Percentiles rank a stretch among this genome's conserved stretches.
Evolutionary conservation across 2,113 vertebrate genomes (phyloP).

Genomic region (Monopterus albus): DNA sequence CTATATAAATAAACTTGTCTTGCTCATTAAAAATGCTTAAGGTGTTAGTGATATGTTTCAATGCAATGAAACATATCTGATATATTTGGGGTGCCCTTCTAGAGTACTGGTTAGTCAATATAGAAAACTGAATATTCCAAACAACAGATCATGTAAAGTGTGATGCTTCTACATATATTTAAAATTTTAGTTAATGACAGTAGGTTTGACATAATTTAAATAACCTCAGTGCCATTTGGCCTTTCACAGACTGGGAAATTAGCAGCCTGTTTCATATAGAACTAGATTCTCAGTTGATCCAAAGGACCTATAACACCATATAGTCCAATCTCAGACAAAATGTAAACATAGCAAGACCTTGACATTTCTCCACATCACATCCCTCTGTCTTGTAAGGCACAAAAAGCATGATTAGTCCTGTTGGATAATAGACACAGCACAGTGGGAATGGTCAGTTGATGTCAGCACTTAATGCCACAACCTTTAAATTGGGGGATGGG

Average conservation of each 20-base stretch:
- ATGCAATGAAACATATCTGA: background rate
- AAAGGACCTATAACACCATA: conserved; percentile 44
- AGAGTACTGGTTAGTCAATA: background rate
- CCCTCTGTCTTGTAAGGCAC: conserved; percentile 48
- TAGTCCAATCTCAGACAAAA: conserved; percentile 49
- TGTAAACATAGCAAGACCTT: conserved; percentile 68
- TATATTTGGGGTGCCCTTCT: background rate
- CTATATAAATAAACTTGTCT: too few relatives aligned
- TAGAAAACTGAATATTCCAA: background rate
- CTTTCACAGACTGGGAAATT: conserved; percentile 12
- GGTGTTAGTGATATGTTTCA: background rate
- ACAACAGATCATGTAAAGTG: background rate
- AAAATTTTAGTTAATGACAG: background rate
- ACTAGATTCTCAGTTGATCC: conserved; percentile 47
- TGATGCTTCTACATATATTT: background rate
- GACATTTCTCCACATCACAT: conserved; percentile 73
- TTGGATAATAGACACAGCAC: conserved; percentile 70
- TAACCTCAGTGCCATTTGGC: background rate
- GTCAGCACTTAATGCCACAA: conserved; percentile 74
- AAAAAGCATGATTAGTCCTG: conserved; percentile 69
- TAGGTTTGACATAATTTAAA: background rate
- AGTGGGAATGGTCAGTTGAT: conserved; percentile 70
- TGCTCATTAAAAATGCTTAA: too few relatives aligned
- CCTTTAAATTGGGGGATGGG: conserved; percentile 70
- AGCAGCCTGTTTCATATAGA: conserved; percentile 13